Conservation (phyloP, 2,888 invertebrate species). For the Cosmorhoe ocellata region DNA sequence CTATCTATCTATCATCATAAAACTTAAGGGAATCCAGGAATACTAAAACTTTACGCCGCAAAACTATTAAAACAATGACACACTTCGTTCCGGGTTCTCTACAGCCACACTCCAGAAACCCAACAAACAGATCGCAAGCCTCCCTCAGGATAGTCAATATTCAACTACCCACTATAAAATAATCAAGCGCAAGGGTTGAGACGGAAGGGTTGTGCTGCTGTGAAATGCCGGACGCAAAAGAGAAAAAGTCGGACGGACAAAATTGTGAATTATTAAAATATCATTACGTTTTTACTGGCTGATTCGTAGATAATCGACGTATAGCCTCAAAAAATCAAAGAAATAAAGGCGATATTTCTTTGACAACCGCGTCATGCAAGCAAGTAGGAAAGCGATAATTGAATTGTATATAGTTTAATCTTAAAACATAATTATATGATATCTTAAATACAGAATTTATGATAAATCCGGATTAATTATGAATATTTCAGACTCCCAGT, state of each 20-base stretch:
- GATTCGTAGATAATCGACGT: too few species aligned
- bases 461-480: constrained; percentile 5
- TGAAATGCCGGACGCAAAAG: constrained; percentile 3
- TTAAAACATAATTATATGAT: too few species aligned
- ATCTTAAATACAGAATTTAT: background rate
- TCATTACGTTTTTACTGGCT: too few species aligned
- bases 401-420: too few species aligned
- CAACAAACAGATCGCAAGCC: constrained; percentile 39
- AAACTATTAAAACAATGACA: constrained; percentile 28
- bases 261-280: too few species aligned
- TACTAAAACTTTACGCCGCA: too few species aligned
- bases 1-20: too few species aligned
- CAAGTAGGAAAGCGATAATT: too few species aligned
- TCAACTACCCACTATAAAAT: constrained; percentile 55
- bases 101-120: constrained; percentile 35
- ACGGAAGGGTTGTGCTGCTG: constrained; percentile 13
- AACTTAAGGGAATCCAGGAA: too few species aligned
- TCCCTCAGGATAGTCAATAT: constrained; percentile 49
- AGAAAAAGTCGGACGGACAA: background rate
- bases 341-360: too few species aligned
- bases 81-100: constrained; percentile 30
- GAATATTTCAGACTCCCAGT: constrained; percentile 1
- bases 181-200: constrained; percentile 58
- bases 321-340: too few species aligned
- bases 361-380: too few species aligned